Conservation (phyloP, 2,113 vertebrate genomes). For the Sceloporus undulatus region DNA sequence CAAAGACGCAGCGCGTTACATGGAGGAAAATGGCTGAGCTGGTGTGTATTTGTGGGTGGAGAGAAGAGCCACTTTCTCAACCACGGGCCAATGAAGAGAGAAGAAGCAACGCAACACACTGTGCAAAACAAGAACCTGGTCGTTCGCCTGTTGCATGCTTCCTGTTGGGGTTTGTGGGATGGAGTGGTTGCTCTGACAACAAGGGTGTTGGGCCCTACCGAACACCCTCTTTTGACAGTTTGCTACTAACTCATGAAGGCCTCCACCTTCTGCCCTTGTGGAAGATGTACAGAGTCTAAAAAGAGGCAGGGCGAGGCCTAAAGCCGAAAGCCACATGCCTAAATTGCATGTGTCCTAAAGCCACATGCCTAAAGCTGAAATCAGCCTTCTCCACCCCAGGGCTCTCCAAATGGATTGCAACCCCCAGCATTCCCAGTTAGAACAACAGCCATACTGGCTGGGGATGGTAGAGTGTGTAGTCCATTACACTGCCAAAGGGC, state of each 20-base stretch:
- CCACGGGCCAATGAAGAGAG: constrained; percentile 7
- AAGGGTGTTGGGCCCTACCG: not conserved
- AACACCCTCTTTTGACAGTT: not conserved
- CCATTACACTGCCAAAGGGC: no score
- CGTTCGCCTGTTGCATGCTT: constrained; percentile 53
- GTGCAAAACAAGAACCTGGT: constrained; percentile 63
- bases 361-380: not conserved
- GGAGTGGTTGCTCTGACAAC: constrained; percentile 57
- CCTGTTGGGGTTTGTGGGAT: constrained; percentile 63
- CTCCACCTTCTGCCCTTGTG: not conserved
- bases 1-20: not conserved
- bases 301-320: not conserved
- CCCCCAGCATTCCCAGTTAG: no score
- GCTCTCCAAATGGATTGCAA: not conserved
- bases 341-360: no score
- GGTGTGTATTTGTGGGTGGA: not conserved
- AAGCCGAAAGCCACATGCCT: not conserved
- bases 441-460: no score
- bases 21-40: not conserved
- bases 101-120: constrained; percentile 15
- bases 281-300: not conserved
- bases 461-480: no score
- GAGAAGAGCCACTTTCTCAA: not conserved
- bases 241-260: not conserved
- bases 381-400: no score